phyloP scores from a whole-genome alignment of 2,113 vertebrate species.

The Phalacrocorax aristotelis region DNA sequence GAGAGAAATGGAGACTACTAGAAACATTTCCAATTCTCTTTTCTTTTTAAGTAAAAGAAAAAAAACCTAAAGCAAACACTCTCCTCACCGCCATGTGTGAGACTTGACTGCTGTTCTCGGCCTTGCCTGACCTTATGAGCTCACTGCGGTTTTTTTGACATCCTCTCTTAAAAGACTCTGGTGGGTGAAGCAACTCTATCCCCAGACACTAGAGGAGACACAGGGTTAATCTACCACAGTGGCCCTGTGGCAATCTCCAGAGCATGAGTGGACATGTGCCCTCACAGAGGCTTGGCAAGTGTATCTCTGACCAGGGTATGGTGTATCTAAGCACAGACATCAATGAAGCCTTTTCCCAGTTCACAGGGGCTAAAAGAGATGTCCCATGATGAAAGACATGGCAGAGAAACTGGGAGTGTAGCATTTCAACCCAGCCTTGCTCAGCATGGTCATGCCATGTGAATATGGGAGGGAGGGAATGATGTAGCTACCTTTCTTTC shows the following conservation, averaged over 20 bases:
- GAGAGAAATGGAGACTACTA: constrained; percentile 6
- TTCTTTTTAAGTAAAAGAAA: neutral
- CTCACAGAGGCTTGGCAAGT: neutral
- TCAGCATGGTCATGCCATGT: neutral
- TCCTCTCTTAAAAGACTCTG: neutral
- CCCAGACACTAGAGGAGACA: neutral
- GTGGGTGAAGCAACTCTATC: neutral
- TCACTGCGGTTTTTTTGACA: neutral
- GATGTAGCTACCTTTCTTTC: neutral
- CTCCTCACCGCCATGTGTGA: neutral
- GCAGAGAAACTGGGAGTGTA: neutral
- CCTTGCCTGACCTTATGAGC: neutral
- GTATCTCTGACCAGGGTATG: neutral
- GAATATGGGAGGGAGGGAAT: neutral
- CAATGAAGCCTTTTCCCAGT: fast-evolving
- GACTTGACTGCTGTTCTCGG: neutral
- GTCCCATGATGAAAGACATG: neutral
- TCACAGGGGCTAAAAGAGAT: neutral
- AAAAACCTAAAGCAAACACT: constrained; percentile 19
- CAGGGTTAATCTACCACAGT: fast-evolving
- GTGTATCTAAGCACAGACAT: neutral
- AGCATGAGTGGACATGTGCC: neutral
- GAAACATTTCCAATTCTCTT: constrained; percentile 18
- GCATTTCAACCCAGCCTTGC: neutral
- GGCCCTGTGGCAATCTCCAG: neutral